These are phyloP conservation scores for Acanthaster planci DNA, from an alignment of 35 echinoderm and acorn worm genomes.

Conservation along the genomic window DNA sequence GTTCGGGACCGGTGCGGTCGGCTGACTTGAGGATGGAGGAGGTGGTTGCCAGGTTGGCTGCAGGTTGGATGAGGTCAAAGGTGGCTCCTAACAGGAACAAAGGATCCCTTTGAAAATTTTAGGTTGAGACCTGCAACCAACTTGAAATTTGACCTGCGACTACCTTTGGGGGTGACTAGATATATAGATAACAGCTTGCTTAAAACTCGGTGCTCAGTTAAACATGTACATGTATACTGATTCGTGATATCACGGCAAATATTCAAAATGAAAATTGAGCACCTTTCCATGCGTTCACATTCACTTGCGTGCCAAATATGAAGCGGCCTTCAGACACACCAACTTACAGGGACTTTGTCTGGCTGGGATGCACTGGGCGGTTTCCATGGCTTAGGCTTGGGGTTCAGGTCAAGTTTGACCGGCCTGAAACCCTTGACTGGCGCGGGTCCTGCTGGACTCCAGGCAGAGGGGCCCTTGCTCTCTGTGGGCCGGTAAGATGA, in stretches of 20 bases:
- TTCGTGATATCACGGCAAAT: no score
- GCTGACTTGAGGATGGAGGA: not conserved
- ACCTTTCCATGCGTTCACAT: no score
- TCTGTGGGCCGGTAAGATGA: not conserved
- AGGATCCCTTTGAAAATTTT: no score
- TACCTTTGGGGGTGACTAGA: no score
- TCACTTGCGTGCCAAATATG: no score
- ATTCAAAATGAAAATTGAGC: no score
- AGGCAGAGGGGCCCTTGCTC: constrained; percentile 31
- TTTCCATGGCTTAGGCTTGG: constrained; percentile 23
- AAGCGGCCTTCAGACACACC: no score
- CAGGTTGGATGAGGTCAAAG: not conserved
- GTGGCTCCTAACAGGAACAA: not conserved
- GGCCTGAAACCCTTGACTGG: constrained; percentile 43
- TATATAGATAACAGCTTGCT: no score
- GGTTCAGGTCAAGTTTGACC: constrained; percentile 48
- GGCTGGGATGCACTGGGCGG: constrained; percentile 14
- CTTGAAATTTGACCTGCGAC: no score
- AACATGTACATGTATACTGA: no score
- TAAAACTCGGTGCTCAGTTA: no score
- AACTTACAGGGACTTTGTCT: not conserved
- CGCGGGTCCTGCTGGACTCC: constrained; percentile 9
- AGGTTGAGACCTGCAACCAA: no score
- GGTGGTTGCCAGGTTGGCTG: not conserved
- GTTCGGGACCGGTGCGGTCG: not conserved